Base-by-base conservation (phyloP, 2,113 vertebrate species). In the Hyperoodon ampullatus region DNA sequence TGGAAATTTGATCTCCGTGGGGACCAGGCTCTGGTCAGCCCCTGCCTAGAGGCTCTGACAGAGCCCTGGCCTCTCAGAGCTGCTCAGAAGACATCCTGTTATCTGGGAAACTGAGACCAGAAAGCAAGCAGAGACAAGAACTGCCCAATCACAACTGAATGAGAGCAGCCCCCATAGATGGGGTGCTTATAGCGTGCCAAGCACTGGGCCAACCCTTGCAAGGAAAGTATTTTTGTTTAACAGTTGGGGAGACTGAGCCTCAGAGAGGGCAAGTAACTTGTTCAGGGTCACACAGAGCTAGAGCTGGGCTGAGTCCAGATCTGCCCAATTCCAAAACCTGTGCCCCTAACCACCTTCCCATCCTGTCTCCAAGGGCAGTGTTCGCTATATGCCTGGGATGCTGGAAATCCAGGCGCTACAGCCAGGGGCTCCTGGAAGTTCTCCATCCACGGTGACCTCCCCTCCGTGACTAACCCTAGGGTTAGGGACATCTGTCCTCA, bases 1-100 rank as follows among this genome's bases (percentile, higher is more conserved):
- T 97, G 93, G 97, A 89, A 98, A 98, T 53, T 42, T 21, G 95
- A 97, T 96, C 96, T 93, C 95, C 89, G 65, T 95, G 95, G 96
- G 97, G 96, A 97, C 71, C 6, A 0, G 61, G 83, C 44, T 81
- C 75, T n/a, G 93, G 78, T 35, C 53, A 66, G 87, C 72, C 42
- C 35, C 68, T 61, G 80, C 90, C 77, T 8, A 28, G 78, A 80
- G 47, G 81, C 70, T 47, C 88, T 18, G 53, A 24, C 1, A 0
- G 84, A 78, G 47, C 11, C 11, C 35, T 85, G 88, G 77, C 77
- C 28, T 72, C 88, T 82, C 65, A 35, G 47, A 80, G 88, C 81
- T 39, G 68, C 88, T 75, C 44, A 24, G 63, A 87, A 44, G 47
- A 77, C 3, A 2, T 50, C 42, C 88, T 71, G 23, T 65, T 66